Base-by-base conservation (phyloP, 2,888 invertebrate genomes). In the Philhelius pedissequus region DNA sequence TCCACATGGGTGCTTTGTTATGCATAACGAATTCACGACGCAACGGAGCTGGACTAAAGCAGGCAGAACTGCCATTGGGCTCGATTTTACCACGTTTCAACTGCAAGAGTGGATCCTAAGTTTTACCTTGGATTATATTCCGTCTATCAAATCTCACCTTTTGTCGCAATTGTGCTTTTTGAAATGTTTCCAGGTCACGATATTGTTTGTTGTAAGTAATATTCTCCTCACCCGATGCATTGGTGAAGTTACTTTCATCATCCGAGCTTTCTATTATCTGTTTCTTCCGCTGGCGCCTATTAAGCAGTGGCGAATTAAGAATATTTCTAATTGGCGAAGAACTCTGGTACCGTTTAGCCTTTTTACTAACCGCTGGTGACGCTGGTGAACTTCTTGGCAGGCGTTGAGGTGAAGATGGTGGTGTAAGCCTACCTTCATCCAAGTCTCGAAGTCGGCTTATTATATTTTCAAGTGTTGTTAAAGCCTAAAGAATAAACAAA, bases 1-100 rank as follows among this genome's bases (percentile, higher is more conserved):
- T 99, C 99, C 99, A 99, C 94, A 98, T 96, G 13, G 98, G 98
- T 76, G 94, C 94, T 92, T 99, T 99, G 92, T 99, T 99, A 92
- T 98, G 98, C 97, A 99, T 97, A 56, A 97, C 95, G 89, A 98
- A 96, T 92, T 98, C 97, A 6, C 96, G 93, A 48, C 95, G 93
- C 86, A 94, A 93, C 0, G 93, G 93, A 30, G 92, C 91, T 11
- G 91, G 90, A 86, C 89, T 90, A 68, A 89, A 91, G 18, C 89
- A 90, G 20, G 88, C 89, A 20, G 88, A 89, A 30, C 92, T 88
- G 86, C 93, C 92, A 88, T 92, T 92, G 1, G 93, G 93, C 86
- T 93, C 94, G 86, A 93, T 94, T 91, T 93, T 94, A 8, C 94
- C 94, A 52, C 96, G 94, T 89, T 96, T 96, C 84, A 97, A 90